Evolutionary conservation across 2,797 vertebrate species (phyloP), one percentile per base, ranked within the genome.

Genomic region (Eulemur mongoz): DNA sequence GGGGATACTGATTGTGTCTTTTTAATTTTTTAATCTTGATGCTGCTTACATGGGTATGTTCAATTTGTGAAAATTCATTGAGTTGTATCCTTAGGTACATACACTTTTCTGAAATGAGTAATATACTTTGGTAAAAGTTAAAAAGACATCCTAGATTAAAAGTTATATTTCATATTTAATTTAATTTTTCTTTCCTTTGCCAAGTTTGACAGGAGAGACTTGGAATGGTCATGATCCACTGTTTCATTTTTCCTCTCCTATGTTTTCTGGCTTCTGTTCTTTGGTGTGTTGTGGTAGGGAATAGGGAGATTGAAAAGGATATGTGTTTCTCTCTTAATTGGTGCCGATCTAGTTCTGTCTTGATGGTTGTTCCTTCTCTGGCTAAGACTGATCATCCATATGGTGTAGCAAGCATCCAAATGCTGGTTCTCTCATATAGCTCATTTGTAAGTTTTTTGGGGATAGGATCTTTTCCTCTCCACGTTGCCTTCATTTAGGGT

Each of bases 21-120:
- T 45, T 22, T 40, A n/a, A 11, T 79, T 59, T 61, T 43, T 13
- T 30, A 85, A 63, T 95, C 48, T 91, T 93, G 67, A 70, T 94
- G 17, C 45, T 76, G 38, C 22, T 92, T 91, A 69, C 20, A 69
- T 92, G 88, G 25, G 27, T 91, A 45, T 73, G 30, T 93, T 92
- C 87, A 85, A 40, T 32, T 85, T 89, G 25, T 83, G 45, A 80
- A 93, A 67, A 92, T 95, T 93, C 12, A 80, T 45, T 88, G 69
- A 95, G 14, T 93, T 92, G 45, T 32, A 14, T 84, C 40, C 61
- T 93, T 87, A 35, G 30, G 23, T 91, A 69, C 72, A 14, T 85
- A n/a, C 73, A 63, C 20, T 79, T 95, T 83, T 75, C 22, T 81
- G 67, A 73, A 84, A 72, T 82, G 32, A 82, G 22, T 61, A 76